Conservation (phyloP, 2,888 invertebrate species). For the Nomada flava region DNA sequence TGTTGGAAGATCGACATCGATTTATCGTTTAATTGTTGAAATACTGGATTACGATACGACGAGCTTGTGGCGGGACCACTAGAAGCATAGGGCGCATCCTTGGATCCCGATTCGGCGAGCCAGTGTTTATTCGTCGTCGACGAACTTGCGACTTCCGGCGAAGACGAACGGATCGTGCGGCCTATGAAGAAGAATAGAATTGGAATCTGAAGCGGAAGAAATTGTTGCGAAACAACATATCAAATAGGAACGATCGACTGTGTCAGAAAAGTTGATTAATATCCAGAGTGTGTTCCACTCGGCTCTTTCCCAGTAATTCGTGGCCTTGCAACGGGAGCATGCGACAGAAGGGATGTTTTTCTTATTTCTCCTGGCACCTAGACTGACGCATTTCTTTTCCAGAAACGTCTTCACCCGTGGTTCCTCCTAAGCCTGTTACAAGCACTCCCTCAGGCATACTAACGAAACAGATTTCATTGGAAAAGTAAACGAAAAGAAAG, state of each 20-base stretch:
- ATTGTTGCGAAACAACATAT: constrained; percentile 4
- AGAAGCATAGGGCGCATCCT: constrained; percentile 24
- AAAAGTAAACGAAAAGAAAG: not conserved
- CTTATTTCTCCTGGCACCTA: constrained; percentile 10
- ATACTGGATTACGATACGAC: constrained; percentile 31
- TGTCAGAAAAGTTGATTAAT: not conserved
- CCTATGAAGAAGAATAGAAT: not conserved
- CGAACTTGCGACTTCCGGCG: not conserved
- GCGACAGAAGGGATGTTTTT: constrained; percentile 20
- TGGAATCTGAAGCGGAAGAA: not conserved
- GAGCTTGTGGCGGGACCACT: constrained; percentile 59
- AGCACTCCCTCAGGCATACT: constrained; percentile 42
- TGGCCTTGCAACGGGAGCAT: constrained; percentile 48
- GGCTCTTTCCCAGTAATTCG: constrained; percentile 29
- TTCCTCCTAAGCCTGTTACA: constrained; percentile 22
- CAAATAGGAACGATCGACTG: constrained; percentile 7
- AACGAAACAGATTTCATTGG: constrained; percentile 33
- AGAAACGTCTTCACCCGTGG: constrained; percentile 15
- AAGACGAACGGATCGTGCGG: not conserved
- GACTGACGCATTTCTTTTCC: constrained; percentile 20
- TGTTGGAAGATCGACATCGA: not conserved
- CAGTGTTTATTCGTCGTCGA: constrained; percentile 4
- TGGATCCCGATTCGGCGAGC: not conserved
- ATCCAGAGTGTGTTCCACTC: constrained; percentile 21
- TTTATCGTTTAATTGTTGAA: not conserved